Base-by-base conservation (phyloP, 2,888 invertebrate genomes). In the Asteroscopus sphinx region DNA sequence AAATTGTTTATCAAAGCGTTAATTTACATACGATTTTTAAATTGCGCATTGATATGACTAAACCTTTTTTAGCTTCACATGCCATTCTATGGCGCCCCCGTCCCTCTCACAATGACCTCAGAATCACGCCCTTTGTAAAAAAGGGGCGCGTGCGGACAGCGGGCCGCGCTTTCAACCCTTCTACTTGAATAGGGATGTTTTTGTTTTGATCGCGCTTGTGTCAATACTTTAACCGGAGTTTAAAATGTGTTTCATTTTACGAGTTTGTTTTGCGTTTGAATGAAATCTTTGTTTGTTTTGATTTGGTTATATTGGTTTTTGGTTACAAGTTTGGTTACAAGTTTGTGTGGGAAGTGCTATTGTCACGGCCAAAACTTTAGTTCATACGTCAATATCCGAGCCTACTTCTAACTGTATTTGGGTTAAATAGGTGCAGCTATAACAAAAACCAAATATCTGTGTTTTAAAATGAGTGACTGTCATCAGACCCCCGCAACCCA, bases 21-120 rank as follows among this genome's bases (percentile, higher is more conserved):
- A n/a, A n/a, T n/a, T n/a, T n/a, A n/a, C n/a, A n/a, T 21, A 4
- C 6, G 2, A 21, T 6, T 21, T 21, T 21, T 21, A 4, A 4
- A 4, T 21, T 6, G 4, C 4, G 6, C 21, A 16, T 33, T 48
- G 16, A 48, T 16, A 2, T n/a, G 21, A 52, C 15, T 45, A 15
- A n/a, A 15, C 12, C 13, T 52, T 48, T 44, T 72, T 46, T 26
- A n/a, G 16, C 13, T 6, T 8, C 13, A 15, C 13, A 12, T 32
- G 25, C 12, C 32, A 25, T 16, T 47, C 35, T 47, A 30, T 32
- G 41, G n/a, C 17, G 3, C 12, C 41, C 37, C 55, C 21, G 33
- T 42, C 37, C 49, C 48, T 37, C 63, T 73, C 73, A 76, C 76
- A 77, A 65, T 76, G 80, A 75, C 77, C 77, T 74, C 68, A 49